A percentile compares a stretch with the other conserved stretches of the same genome.
These are phyloP conservation scores for Bombus breviceps DNA, from an alignment of 1,140 invertebrate species.

Conservation along the genomic window DNA sequence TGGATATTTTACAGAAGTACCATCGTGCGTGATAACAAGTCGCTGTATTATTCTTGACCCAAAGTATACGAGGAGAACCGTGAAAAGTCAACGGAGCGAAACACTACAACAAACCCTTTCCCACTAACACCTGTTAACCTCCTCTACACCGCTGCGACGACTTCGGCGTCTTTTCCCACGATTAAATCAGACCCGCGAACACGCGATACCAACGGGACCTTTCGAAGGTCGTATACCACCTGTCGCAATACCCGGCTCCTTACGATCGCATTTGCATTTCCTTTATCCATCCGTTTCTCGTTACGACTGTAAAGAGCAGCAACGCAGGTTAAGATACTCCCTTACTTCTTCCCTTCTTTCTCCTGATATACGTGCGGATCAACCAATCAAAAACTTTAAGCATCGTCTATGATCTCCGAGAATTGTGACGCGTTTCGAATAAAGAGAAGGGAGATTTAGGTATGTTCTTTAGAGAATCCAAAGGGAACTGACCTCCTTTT, in stretches of 20 bases:
- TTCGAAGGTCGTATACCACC: conserved; percentile 75
- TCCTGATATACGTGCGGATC: no score
- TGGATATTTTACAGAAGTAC: background rate
- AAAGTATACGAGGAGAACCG: conserved; percentile 15
- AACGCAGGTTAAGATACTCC: background rate
- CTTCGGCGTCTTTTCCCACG: conserved; percentile 67
- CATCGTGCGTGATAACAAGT: background rate
- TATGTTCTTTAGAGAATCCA: conserved; percentile 21
- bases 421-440: background rate
- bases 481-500: conserved; percentile 48
- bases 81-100: conserved; percentile 63
- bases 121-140: conserved; percentile 62
- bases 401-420: background rate
- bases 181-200: conserved; percentile 69
- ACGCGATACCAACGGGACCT: conserved; percentile 68
- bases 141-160: conserved; percentile 27
- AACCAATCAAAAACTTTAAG: background rate
- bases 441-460: background rate
- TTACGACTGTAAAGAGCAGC: background rate
- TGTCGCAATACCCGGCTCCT: conserved; percentile 54
- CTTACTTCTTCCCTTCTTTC: background rate
- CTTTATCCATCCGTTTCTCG: background rate
- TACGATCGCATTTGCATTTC: conserved; percentile 31
- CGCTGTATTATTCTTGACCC: background rate
- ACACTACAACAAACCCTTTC: conserved; percentile 49